Evolutionary conservation across 2,888 invertebrate species (phyloP), one percentile per base, ranked within the genome.

Genomic region (Hoplodrina blanda): DNA sequence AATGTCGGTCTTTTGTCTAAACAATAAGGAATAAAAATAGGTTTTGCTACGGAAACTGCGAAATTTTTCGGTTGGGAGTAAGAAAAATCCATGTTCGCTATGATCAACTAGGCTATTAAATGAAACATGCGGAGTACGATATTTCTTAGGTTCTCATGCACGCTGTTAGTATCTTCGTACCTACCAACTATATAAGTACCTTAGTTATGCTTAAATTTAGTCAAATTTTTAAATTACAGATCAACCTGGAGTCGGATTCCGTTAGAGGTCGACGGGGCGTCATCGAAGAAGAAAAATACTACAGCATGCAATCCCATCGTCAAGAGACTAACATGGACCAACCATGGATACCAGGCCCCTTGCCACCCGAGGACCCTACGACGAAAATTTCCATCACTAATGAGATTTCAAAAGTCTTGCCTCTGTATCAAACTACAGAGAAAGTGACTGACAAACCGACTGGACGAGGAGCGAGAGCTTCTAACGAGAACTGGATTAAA

Each of bases 401-500:
- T 55, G 92, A 94, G 15, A 87, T 87, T 0, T 92, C 92, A 64
- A 92, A 94, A 62, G 86, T 89, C 2, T 68, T 92, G 41, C 89
- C 91, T 4, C 69, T 92, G 52, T 93, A 89, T 64, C 94, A 93
- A 76, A 96, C 95, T 10, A 96, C 96, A 17, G 96, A 96, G 87
- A 88, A 85, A 80, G 91, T 93, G 4, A 94, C 94, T 4, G 96
- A 96, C 62, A 96, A 94, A 88, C 96, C 97, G 33, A 96, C 96
- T 1, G 96, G 97, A 2, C 93, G 97, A 71, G 97, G 97, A 67
- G 96, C 97, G 0, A 93, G 97, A 81, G 96, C 96, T 0, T 96
- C 96, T 0, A 96, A 96, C 74, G 97, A 97, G 78, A 96, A 97
- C 84, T 97, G 97, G 97, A 94, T 96, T 17, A 97, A 97, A 85